Evolutionary conservation across 37 sponge, comb jelly and placozoan genomes (phyloP), one percentile per base, ranked within the genome.

Genomic region (Beroe forskalii): DNA sequence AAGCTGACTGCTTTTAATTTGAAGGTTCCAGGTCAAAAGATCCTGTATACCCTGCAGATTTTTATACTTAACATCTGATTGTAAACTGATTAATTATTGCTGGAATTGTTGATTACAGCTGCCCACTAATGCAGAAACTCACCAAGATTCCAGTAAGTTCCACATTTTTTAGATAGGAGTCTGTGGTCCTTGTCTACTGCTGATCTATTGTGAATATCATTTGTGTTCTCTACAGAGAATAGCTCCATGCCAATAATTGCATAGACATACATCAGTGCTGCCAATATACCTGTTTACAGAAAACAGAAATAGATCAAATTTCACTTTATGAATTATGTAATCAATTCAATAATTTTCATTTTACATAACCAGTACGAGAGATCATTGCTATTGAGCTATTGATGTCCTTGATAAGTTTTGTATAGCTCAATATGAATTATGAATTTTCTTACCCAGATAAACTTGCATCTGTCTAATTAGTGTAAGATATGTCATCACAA

Each of bases 71-170:
- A n/a, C n/a, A n/a, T n/a, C n/a, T n/a, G n/a, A n/a, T n/a, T n/a
- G n/a, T n/a, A n/a, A n/a, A n/a, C n/a, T n/a, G n/a, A n/a, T n/a
- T n/a, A n/a, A n/a, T n/a, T n/a, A n/a, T n/a, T n/a, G n/a, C n/a
- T n/a, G n/a, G n/a, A n/a, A n/a, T n/a, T n/a, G n/a, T n/a, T n/a
- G n/a, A n/a, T n/a, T n/a, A n/a, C n/a, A n/a, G n/a, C n/a, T n/a
- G n/a, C n/a, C 17, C 60, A 55, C 60, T 17, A 22, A 64, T 20
- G 66, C 4, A n/a, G 4, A 22, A 44, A 32, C 40, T 72, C 17
- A 80, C 86, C 86, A 44, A 80, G 86, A n/a, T 80, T 80, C 86
- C 86, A 80, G 30, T 80, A 80, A 42, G 86, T 80, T 8, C 86
- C 86, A 44, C 86, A 80, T 80, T 80, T 43, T 20, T 4, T 9